Evolutionary conservation across 1,140 invertebrate genomes (phyloP).

Genomic region (Cotesia chilonis): DNA sequence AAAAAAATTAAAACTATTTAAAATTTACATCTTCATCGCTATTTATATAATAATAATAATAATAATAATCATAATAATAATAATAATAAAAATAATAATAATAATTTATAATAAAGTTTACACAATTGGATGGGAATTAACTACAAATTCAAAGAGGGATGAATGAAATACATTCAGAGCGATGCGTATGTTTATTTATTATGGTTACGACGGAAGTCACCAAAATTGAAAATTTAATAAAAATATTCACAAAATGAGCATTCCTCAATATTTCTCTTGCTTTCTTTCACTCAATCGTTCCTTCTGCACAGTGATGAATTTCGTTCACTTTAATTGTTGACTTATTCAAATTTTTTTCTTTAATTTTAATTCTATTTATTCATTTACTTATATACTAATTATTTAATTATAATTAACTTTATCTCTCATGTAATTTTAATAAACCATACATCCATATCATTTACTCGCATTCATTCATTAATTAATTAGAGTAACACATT

Average conservation of each 20-base stretch:
- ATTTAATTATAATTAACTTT: too few species aligned
- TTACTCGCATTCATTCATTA: constrained; percentile 9
- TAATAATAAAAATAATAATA: not conserved
- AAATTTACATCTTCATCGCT: not conserved
- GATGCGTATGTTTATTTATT: constrained; percentile 66
- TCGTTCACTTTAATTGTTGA: constrained; percentile 3
- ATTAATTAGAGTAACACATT: not conserved
- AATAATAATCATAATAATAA: not conserved
- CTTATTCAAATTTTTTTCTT: constrained; percentile 7
- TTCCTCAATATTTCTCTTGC: constrained; percentile 55
- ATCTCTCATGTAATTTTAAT: too few species aligned
- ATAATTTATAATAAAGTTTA: not conserved
- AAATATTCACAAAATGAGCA: constrained; percentile 67
- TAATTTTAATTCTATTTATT: constrained; percentile 19
- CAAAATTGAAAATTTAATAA: constrained; percentile 69
- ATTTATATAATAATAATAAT: not conserved
- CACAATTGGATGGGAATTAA: too few species aligned
- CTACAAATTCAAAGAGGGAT: not conserved
- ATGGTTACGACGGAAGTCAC: constrained; percentile 66
- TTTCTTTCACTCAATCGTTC: constrained; percentile 47
- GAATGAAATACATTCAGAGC: constrained; percentile 35
- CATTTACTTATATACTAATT: constrained; percentile 1
- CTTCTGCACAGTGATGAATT: constrained; percentile 41
- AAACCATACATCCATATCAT: constrained; percentile 8
- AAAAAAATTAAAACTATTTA: too few species aligned